These are phyloP conservation scores for Sceloporus undulatus DNA, from an alignment of 2,113 vertebrate species.

Conservation along the genomic window DNA sequence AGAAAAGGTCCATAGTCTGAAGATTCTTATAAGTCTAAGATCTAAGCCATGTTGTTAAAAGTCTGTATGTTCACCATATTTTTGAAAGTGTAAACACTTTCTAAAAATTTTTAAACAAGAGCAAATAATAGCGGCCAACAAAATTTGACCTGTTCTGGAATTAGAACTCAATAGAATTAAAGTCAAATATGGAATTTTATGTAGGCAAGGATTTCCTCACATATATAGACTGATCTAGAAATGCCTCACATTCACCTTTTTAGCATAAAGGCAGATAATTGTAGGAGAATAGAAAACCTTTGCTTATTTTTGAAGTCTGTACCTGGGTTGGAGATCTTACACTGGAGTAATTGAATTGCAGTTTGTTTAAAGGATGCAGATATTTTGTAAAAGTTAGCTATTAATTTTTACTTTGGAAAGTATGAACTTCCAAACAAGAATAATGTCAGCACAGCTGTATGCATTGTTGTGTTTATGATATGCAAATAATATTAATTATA, in stretches of 20 bases:
- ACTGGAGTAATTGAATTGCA: too few relatives aligned
- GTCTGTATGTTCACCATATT: too few relatives aligned
- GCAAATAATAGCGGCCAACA: too few relatives aligned
- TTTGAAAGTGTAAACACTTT: too few relatives aligned
- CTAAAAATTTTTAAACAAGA: too few relatives aligned
- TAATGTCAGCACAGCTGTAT: not conserved
- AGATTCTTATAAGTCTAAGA: too few relatives aligned
- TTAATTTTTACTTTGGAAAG: not conserved
- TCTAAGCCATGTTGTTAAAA: too few relatives aligned
- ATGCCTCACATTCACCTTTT: not conserved
- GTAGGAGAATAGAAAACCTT: not conserved
- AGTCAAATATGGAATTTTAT: not conserved
- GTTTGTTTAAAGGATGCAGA: not conserved
- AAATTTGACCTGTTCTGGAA: too few relatives aligned
- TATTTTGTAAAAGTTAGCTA: not conserved
- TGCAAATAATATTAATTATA: conserved; percentile 22
- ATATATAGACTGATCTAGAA: not conserved
- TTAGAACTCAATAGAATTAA: too few relatives aligned
- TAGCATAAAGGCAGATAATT: not conserved
- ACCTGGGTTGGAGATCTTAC: not conserved
- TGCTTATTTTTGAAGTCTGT: not conserved
- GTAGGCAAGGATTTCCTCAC: not conserved
- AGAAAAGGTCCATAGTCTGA: too few relatives aligned
- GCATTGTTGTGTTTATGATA: not conserved
- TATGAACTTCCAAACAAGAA: not conserved